A percentile compares a stretch with the other conserved stretches of the same genome.
Conservation (phyloP, 2,797 vertebrate species). For the Pteropus rufus region DNA sequence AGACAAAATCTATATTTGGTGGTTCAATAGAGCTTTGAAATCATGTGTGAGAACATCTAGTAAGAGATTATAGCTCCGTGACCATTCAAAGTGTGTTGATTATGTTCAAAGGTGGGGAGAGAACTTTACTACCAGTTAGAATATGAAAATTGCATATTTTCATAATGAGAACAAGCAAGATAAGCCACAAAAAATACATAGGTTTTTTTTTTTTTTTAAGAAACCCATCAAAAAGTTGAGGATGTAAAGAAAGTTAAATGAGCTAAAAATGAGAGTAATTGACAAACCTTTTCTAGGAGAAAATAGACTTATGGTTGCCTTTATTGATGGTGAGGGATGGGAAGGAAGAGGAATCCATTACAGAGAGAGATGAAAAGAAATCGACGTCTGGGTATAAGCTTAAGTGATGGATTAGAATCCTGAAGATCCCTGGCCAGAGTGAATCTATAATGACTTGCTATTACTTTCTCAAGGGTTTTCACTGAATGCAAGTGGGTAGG, state of each 20-base stretch:
- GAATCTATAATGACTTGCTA: background rate
- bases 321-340: background rate
- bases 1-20: background rate
- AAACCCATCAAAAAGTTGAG: background rate
- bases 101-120: background rate
- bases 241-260: background rate
- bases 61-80: background rate
- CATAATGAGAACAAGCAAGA: background rate
- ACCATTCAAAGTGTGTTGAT: background rate
- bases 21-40: background rate
- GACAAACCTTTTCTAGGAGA: background rate
- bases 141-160: background rate
- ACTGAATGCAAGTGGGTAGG: background rate
- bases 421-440: background rate
- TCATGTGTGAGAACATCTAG: background rate
- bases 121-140: background rate
- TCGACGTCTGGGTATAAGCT: background rate
- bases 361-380: background rate
- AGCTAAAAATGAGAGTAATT: background rate
- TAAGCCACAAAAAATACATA: background rate
- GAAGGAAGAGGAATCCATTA: background rate
- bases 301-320: background rate
- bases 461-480: background rate
- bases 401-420: background rate
- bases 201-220: background rate